phyloP scores from a whole-genome alignment of 2,113 vertebrate species.

The Antechinus flavipes region DNA sequence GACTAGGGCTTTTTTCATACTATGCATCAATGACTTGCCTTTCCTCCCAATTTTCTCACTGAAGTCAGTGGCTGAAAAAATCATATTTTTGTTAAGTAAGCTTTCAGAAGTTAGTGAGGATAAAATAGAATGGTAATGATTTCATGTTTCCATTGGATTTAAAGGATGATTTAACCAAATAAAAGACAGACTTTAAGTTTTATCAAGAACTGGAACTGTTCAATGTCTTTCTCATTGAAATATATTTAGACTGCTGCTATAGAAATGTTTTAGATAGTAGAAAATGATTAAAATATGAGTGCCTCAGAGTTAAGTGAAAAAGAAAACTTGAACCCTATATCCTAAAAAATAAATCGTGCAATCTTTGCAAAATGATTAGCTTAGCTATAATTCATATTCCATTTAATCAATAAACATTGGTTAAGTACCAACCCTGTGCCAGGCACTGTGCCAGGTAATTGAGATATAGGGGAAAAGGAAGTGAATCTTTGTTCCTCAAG shows the following conservation, averaged over 20 bases:
- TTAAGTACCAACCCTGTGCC: neutral
- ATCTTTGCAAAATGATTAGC: neutral
- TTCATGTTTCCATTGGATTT: constrained; percentile 28
- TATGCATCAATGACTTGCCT: constrained; percentile 16
- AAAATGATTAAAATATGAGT: constrained; percentile 63
- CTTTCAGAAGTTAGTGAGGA: neutral
- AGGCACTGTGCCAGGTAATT: neutral
- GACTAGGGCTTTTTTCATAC: neutral
- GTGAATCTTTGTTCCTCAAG: neutral
- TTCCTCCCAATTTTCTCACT: neutral
- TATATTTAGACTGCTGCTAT: constrained; percentile 47
- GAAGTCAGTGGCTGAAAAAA: neutral
- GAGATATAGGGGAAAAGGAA: neutral
- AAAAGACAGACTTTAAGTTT: constrained; percentile 55
- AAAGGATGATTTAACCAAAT: constrained; percentile 68
- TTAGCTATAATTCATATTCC: constrained; percentile 14
- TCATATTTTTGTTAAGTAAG: constrained; percentile 7
- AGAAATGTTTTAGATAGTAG: constrained; percentile 52
- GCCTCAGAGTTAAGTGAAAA: constrained; percentile 63
- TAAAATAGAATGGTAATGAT: constrained; percentile 12
- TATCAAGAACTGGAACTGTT: constrained; percentile 65
- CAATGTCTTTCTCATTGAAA: constrained; percentile 29
- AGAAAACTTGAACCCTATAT: constrained; percentile 28
- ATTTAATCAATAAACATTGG: neutral
- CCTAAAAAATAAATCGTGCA: neutral